phyloP scores from a whole-genome alignment of 2,113 vertebrate species.

The pig (Sus scrofa) region T2T-Sscrofa CM000814.6:10597501-10598000 shows the following conservation, averaged over 20 bases:
- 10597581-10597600: conserved; percentile 67
- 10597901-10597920: conserved; percentile 91
- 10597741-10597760: conserved; percentile 87
- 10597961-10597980: background rate
- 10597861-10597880: conserved; percentile 85
- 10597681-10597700: conserved; percentile 74
- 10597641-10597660: background rate
- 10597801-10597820: conserved; percentile 85
- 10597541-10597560: conserved; percentile 75
- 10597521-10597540: conserved; percentile 82
- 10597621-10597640: conserved; percentile 25
- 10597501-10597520: conserved; percentile 85
- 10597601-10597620: conserved; percentile 57
- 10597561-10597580: conserved; percentile 86
- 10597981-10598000: background rate
- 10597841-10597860: conserved; percentile 86
- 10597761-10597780: conserved; percentile 96
- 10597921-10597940: background rate
- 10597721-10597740: background rate
- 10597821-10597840: conserved; percentile 92
- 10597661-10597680: conserved; percentile 43
- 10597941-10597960: background rate
- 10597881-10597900: conserved; percentile 90
- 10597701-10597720: conserved; percentile 23
- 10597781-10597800: conserved; percentile 87